Base-by-base conservation (phyloP, 2,797 vertebrate genomes). In the Tiaroga cobitis region DNA sequence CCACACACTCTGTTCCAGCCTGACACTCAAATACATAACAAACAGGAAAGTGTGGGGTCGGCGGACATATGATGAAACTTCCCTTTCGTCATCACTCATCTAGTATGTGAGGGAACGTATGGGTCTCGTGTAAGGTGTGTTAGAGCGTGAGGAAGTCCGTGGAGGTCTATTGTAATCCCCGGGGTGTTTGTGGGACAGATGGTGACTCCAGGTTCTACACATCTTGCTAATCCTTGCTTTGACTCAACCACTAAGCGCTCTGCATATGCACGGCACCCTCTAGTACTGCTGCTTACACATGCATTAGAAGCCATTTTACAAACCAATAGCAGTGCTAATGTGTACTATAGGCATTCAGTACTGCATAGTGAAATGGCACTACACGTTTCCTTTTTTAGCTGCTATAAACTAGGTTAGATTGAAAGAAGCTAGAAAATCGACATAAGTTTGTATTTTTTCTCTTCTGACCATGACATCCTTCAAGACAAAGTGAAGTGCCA, bases 111-210 rank as follows among this genome's bases (percentile, higher is more conserved):
- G 43, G 79, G 69, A 41, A n/a, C 51, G 72, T 65, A 59, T 81
- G 32, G 13, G 10, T 54, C 19, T 88, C 37, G n/a, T 70, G 59
- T 76, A 70, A 68, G 37, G 61, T 85, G 78, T 79, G 86, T 67
- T 85, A 88, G 41, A 34, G 65, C 18, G n/a, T 3, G 37, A 80
- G 68, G 72, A 86, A 72, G 72, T 81, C 56, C 69, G 8, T 82
- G 70, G 80, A 87, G 84, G 88, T 85, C 82, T 91, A 68, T 88
- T 90, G 84, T 95, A 95, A 94, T 95, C 95, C 93, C 89, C 88
- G 88, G 89, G 72, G 89, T 93, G 92, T 93, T 92, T 91, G 90
- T 93, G 91, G 91, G 92, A 93, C 94, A 95, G 94, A 95, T 95
- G 93, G 94, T 88, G 90, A 56, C 77, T 86, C 81, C 69, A 86